phyloP scores from a whole-genome alignment of 2,797 vertebrate genomes.

The Centroberyx gerrardi region DNA sequence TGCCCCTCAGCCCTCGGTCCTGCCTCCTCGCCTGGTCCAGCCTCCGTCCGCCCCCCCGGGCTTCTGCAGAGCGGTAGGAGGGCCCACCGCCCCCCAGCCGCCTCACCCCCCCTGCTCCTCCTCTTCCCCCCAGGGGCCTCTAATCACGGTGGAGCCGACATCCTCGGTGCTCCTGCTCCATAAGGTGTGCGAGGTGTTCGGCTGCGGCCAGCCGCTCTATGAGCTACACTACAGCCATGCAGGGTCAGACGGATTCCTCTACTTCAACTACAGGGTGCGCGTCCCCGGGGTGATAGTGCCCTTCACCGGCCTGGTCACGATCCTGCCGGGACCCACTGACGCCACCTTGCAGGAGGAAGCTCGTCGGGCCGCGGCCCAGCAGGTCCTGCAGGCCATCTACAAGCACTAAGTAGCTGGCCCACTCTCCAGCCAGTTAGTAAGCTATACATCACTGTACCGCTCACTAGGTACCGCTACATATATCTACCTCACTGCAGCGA shows the following conservation, averaged over 20 bases:
- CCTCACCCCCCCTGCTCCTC: neutral
- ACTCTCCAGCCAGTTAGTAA: too few relatives aligned
- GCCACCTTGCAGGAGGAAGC: constrained; percentile 59
- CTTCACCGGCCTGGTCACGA: constrained; percentile 75
- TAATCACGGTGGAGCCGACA: neutral
- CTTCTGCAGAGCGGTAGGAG: constrained; percentile 51
- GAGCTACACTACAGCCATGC: constrained; percentile 75
- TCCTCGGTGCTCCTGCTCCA: constrained; percentile 63
- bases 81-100: neutral
- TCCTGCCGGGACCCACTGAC: constrained; percentile 56
- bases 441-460: too few relatives aligned
- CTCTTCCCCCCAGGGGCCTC: neutral
- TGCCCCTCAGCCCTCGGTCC: neutral
- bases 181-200: constrained; percentile 68
- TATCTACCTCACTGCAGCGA: neutral
- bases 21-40: neutral
- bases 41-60: neutral
- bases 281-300: constrained; percentile 70
- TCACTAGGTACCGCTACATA: too few relatives aligned
- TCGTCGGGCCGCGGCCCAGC: constrained; percentile 59
- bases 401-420: too few relatives aligned
- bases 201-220: constrained; percentile 78
- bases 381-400: constrained; percentile 65
- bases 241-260: constrained; percentile 80
- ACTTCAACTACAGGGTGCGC: constrained; percentile 83